phyloP scores from a whole-genome alignment of 1,140 invertebrate genomes.

The Drosophila lacertosa region DNA sequence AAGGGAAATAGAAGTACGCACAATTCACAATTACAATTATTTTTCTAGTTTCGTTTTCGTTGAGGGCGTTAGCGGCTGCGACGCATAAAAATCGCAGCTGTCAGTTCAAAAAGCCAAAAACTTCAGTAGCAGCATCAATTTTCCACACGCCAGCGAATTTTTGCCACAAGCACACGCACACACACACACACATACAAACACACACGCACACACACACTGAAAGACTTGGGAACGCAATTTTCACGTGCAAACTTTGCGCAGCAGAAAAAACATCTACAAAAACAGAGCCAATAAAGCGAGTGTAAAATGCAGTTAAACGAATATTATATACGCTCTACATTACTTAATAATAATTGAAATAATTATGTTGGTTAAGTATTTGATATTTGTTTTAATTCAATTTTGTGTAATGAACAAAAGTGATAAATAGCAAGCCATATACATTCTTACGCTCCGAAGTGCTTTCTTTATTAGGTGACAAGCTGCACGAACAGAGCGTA shows the following conservation, averaged over 20 bases:
- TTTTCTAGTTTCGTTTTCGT: slow-evolving; percentile 62
- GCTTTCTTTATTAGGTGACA: neutral
- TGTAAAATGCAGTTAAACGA: slow-evolving; percentile 49
- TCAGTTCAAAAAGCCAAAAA: slow-evolving; percentile 83
- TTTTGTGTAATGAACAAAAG: too few relatives aligned
- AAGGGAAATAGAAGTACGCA: slow-evolving; percentile 17
- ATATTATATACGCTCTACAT: slow-evolving; percentile 20
- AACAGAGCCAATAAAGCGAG: slow-evolving; percentile 63
- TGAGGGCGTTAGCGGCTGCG: slow-evolving; percentile 37
- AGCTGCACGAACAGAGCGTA: neutral
- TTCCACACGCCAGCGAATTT: slow-evolving; percentile 69
- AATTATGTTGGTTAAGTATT: too few relatives aligned
- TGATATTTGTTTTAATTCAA: too few relatives aligned
- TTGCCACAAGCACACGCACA: slow-evolving; percentile 28
- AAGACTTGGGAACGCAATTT: slow-evolving; percentile 74
- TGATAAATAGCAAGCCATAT: neutral
- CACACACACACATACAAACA: slow-evolving; percentile 19
- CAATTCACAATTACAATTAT: slow-evolving; percentile 78
- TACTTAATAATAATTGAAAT: slow-evolving; percentile 1
- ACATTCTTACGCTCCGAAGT: neutral
- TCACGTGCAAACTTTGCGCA: slow-evolving; percentile 73
- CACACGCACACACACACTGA: slow-evolving; percentile 31
- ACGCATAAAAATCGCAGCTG: slow-evolving; percentile 79
- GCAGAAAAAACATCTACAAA: slow-evolving; percentile 29
- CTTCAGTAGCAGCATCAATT: slow-evolving; percentile 77